Conservation (phyloP, 2,113 vertebrate genomes). For the Delphinapterus leucas region DNA sequence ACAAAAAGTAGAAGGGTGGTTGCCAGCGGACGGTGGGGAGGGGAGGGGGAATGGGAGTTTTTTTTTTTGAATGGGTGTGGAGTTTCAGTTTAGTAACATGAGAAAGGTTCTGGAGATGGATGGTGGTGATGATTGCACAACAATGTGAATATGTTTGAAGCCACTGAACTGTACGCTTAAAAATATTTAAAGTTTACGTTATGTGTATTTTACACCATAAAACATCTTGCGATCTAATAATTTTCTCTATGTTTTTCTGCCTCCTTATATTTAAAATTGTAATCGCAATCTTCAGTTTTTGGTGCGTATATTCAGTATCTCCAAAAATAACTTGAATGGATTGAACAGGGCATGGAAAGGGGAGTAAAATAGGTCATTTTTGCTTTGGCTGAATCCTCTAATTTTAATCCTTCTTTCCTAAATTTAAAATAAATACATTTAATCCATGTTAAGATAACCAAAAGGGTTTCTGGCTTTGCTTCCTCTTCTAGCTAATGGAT, state of each 20-base stretch:
- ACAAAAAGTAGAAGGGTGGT: background rate
- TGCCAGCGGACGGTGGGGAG: background rate
- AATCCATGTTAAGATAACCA: background rate
- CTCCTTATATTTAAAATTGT: background rate
- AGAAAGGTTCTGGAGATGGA: background rate
- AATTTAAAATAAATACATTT: background rate
- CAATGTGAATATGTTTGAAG: background rate
- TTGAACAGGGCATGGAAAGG: background rate
- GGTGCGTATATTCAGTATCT: background rate
- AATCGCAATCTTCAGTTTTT: background rate
- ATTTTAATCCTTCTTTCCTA: background rate
- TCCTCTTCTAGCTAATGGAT: background rate
- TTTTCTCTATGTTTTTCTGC: background rate
- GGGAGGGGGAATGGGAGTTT: fast-evolving
- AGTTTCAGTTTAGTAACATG: background rate
- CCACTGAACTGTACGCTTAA: background rate
- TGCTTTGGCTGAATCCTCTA: background rate
- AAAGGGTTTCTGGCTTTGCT: background rate
- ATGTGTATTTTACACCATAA: background rate
- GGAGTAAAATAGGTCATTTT: background rate
- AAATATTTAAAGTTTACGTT: background rate
- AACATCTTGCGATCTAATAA: background rate
- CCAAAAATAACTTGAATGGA: background rate
- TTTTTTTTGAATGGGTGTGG: fast-evolving
- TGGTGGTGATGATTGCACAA: too few species aligned